Percentiles rank a stretch among this genome's conserved stretches.
Conservation (phyloP, 2,888 invertebrate species). For the Bimastos eiseni region DNA sequence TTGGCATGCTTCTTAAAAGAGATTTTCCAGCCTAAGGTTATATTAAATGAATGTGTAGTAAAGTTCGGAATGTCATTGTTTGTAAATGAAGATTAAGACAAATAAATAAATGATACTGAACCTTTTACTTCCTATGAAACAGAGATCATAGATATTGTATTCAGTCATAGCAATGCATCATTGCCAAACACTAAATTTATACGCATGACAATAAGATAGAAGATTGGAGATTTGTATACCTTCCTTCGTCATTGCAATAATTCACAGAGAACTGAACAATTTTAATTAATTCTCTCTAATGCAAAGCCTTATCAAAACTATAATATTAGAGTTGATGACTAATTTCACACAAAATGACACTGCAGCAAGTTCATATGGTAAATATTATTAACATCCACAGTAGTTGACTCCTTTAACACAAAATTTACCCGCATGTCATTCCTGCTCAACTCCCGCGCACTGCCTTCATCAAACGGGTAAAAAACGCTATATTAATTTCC, state of each 20-base stretch:
- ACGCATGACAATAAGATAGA: too few relatives aligned
- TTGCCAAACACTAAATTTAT: too few relatives aligned
- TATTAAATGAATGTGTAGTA: too few relatives aligned
- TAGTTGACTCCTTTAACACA: constrained; percentile 2
- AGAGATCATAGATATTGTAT: too few relatives aligned
- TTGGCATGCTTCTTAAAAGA: too few relatives aligned
- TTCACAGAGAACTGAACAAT: neutral
- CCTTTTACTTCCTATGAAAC: too few relatives aligned
- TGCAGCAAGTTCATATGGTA: neutral
- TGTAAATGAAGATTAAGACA: too few relatives aligned
- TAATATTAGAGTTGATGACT: neutral
- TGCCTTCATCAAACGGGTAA: constrained; percentile 1
- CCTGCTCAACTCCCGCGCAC: neutral
- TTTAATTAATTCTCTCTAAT: neutral
- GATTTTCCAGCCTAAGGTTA: too few relatives aligned
- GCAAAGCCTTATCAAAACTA: neutral
- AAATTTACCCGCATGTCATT: neutral
- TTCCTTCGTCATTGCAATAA: neutral
- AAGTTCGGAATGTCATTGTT: too few relatives aligned
- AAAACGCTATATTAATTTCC: constrained; percentile 20
- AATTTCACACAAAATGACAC: neutral
- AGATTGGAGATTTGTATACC: neutral
- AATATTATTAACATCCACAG: constrained; percentile 2
- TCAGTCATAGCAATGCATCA: too few relatives aligned
- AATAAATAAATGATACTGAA: too few relatives aligned